Percentiles rank a stretch among this genome's conserved stretches.
Conservation (phyloP, 2,888 invertebrate species). For the Drosophila conformis region DNA sequence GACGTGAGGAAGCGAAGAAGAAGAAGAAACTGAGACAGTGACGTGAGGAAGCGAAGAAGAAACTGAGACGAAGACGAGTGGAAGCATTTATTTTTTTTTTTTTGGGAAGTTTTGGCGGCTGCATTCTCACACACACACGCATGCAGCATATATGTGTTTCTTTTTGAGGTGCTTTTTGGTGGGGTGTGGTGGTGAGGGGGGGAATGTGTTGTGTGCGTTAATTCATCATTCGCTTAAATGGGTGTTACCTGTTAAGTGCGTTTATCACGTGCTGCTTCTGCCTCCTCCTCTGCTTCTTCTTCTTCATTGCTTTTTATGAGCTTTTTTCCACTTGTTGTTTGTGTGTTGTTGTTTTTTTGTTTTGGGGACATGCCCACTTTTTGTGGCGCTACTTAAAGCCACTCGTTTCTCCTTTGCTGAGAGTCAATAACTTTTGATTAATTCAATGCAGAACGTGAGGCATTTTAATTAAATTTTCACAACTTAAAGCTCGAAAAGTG, state of each 20-base stretch:
- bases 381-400: conserved; percentile 51
- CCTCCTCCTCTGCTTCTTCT: conserved; percentile 26
- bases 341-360: not conserved
- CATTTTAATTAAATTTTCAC: conserved; percentile 52
- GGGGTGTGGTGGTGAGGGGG: not conserved
- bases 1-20: not conserved
- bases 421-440: conserved; percentile 65
- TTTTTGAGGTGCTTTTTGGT: conserved; percentile 2
- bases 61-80: conserved; percentile 5
- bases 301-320: conserved; percentile 52
- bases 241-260: conserved; percentile 82
- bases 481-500: not conserved
- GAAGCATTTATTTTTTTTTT: not conserved
- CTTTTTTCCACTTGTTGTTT: conserved; percentile 27
- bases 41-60: not conserved
- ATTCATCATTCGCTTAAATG: conserved; percentile 77
- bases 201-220: conserved; percentile 41
- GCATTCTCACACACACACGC: conserved; percentile 16
- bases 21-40: not conserved
- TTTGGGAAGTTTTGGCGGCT: conserved; percentile 7
- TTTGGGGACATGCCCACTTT: conserved; percentile 19
- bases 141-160: conserved; percentile 14
- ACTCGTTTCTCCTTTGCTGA: conserved; percentile 13
- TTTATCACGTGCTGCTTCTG: conserved; percentile 78
- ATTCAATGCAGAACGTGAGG: conserved; percentile 60